Conservation (phyloP, 2,888 invertebrate species). For the Cephus runcator region DNA sequence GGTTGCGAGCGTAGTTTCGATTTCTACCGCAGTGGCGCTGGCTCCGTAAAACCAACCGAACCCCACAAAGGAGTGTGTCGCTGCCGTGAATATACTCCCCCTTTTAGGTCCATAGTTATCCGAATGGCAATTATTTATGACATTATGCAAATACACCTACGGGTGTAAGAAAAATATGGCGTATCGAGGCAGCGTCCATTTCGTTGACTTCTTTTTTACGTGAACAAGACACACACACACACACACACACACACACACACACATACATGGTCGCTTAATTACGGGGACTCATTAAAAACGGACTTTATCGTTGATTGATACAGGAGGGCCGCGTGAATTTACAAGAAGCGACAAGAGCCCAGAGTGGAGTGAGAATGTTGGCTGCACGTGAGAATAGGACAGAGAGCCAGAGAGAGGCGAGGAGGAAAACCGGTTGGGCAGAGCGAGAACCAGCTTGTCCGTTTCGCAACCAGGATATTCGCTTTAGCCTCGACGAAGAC, state of each 20-base stretch:
- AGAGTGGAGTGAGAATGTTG: constrained; percentile 10
- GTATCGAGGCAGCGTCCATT: constrained; percentile 36
- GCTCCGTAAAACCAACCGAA: too few species aligned
- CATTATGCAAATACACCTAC: neutral
- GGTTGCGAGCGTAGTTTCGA: too few species aligned
- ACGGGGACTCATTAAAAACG: constrained; percentile 22
- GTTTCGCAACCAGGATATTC: too few species aligned
- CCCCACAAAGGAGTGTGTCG: too few species aligned
- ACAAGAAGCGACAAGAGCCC: neutral
- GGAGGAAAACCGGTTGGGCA: constrained; percentile 29
- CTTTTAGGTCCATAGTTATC: neutral
- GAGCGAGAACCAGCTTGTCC: too few species aligned
- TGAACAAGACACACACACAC: too few species aligned
- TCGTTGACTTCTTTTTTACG: constrained; percentile 1
- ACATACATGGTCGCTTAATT: constrained; percentile 22
- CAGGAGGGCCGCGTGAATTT: constrained; percentile 20
- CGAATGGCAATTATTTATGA: neutral
- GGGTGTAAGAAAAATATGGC: constrained; percentile 27
- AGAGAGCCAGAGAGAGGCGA: neutral
- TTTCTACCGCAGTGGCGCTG: too few species aligned
- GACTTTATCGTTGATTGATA: constrained; percentile 30
- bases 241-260: too few species aligned
- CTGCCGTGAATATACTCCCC: neutral
- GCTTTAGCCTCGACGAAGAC: too few species aligned
- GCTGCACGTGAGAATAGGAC: neutral